phyloP scores from a whole-genome alignment of 2,888 invertebrate genomes.

The Dryobotodes eremita region DNA sequence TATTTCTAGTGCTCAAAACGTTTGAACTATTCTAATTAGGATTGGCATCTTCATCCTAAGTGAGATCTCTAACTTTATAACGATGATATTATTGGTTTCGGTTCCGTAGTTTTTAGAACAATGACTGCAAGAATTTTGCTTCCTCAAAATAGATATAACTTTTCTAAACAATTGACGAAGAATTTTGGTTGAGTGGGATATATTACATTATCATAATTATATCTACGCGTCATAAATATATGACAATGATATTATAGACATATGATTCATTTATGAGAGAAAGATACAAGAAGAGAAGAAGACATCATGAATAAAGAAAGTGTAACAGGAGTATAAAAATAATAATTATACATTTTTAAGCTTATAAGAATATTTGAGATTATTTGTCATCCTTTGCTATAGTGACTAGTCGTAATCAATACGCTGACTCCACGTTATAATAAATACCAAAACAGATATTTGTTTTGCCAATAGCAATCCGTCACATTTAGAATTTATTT shows the following conservation, averaged over 20 bases:
- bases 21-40: neutral
- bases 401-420: neutral
- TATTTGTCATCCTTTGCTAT: neutral
- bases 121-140: neutral
- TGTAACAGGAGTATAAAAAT: too few relatives aligned
- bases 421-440: neutral
- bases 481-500: too few relatives aligned
- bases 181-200: neutral
- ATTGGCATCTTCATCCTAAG: neutral
- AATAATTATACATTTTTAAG: too few relatives aligned
- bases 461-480: neutral
- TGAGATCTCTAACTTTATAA: constrained; percentile 13
- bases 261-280: neutral
- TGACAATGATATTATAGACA: neutral
- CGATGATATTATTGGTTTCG: neutral
- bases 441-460: neutral
- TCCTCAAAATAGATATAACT: neutral
- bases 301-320: too few relatives aligned
- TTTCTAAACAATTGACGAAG: neutral
- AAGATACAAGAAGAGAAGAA: neutral
- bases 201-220: neutral
- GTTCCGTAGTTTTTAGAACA: neutral
- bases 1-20: constrained; percentile 4
- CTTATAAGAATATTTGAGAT: too few relatives aligned
- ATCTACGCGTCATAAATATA: neutral